phyloP scores from a whole-genome alignment of 2,888 invertebrate genomes.

The Ischnus inquisitorius region DNA sequence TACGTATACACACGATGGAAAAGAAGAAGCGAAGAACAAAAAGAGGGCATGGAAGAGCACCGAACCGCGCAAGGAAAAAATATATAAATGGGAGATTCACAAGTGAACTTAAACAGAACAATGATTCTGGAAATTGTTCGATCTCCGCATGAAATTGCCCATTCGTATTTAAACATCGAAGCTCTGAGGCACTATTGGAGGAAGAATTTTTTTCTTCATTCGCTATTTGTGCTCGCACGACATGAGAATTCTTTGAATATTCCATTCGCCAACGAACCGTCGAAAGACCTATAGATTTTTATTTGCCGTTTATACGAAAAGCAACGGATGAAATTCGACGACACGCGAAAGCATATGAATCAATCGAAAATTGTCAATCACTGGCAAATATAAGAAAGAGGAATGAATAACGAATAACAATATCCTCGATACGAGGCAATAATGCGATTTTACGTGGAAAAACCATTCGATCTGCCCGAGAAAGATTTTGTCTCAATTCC shows the following conservation, averaged over 20 bases:
- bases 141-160: conserved; percentile 18
- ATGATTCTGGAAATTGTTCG: not conserved
- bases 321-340: not conserved
- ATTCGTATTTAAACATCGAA: conserved; percentile 35
- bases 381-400: too few species aligned
- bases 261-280: not conserved
- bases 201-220: not conserved
- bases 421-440: too few species aligned
- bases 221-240: not conserved
- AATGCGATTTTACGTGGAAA: too few species aligned
- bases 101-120: not conserved
- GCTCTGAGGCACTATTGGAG: not conserved
- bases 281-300: not conserved
- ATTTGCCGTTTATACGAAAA: not conserved
- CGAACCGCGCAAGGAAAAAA: conserved; percentile 1
- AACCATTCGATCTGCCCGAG: too few species aligned
- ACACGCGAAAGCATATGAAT: not conserved
- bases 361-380: not conserved
- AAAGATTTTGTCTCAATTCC: too few species aligned
- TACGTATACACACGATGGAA: conserved; percentile 28
- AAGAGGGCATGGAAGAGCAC: not conserved
- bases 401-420: too few species aligned
- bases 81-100: not conserved
- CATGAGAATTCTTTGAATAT: not conserved
- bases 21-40: not conserved